Percentiles rank a stretch among this genome's conserved stretches.
These are phyloP conservation scores for Gobiocypris rarus DNA, from an alignment of 2,113 vertebrate genomes.

Conservation along the genomic window DNA sequence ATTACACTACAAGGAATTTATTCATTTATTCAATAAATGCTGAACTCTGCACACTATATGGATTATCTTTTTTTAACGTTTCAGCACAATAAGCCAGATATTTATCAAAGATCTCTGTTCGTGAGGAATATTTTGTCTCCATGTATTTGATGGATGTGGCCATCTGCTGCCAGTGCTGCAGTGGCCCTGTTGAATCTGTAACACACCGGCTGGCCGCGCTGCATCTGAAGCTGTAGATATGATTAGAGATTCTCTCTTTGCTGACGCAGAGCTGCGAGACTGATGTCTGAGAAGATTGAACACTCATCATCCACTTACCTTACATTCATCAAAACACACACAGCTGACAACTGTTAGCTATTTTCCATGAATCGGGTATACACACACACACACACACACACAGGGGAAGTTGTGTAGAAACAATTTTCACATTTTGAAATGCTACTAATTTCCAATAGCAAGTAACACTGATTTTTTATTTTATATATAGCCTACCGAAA, in stretches of 20 bases:
- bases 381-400: too few relatives aligned
- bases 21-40: neutral
- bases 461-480: too few relatives aligned
- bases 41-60: neutral
- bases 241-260: slow-evolving; percentile 57
- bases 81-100: neutral
- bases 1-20: neutral
- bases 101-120: slow-evolving; percentile 2
- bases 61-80: neutral
- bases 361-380: too few relatives aligned
- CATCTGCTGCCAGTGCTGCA: slow-evolving; percentile 23
- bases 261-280: slow-evolving; percentile 57
- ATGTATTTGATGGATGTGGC: neutral
- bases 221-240: slow-evolving; percentile 63
- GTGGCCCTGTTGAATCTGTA: slow-evolving; percentile 21
- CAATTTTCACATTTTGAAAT: too few relatives aligned
- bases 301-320: slow-evolving; percentile 20
- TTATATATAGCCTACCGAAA: too few relatives aligned
- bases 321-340: slow-evolving; percentile 10
- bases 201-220: neutral
- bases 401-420: too few relatives aligned
- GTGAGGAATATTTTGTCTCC: neutral
- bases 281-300: slow-evolving; percentile 52
- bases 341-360: neutral
- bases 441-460: too few relatives aligned